phyloP scores from a whole-genome alignment of 2,113 vertebrate species.

The Lampris megalopsis region DNA sequence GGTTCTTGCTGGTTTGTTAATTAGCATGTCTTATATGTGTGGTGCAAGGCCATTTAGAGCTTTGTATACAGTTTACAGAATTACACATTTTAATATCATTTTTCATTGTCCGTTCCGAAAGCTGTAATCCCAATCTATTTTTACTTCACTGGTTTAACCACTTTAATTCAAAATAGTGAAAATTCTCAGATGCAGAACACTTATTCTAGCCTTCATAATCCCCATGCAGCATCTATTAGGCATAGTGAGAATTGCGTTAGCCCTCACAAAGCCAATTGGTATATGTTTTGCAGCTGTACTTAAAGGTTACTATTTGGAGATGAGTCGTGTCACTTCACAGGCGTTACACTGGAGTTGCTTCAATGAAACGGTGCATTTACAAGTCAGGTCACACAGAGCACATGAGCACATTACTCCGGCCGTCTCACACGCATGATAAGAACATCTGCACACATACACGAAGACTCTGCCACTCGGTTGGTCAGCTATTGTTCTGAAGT shows the following conservation, averaged over 20 bases:
- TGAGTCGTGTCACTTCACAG: neutral
- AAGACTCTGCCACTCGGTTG: neutral
- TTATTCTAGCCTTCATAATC: neutral
- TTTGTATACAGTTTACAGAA: too few relatives aligned
- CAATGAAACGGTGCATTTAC: neutral
- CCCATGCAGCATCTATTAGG: conserved; percentile 1
- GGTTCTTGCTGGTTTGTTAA: too few relatives aligned
- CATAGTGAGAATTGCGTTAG: neutral
- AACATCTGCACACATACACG: neutral
- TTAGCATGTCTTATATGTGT: too few relatives aligned
- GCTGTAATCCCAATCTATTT: neutral
- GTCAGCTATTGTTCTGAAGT: conserved; percentile 7
- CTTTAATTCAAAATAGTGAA: neutral
- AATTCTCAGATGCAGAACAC: conserved; percentile 1
- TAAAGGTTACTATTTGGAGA: neutral
- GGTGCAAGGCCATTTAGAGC: too few relatives aligned
- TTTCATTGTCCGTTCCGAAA: neutral
- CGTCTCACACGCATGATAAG: neutral
- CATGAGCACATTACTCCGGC: neutral
- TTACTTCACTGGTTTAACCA: neutral
- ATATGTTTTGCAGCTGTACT: neutral
- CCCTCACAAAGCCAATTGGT: neutral
- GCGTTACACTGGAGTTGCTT: neutral
- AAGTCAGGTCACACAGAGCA: neutral
- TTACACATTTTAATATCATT: neutral